Evolutionary conservation across 2,888 invertebrate genomes (phyloP).

Genomic region (Cyrtodaria siliqua): DNA sequence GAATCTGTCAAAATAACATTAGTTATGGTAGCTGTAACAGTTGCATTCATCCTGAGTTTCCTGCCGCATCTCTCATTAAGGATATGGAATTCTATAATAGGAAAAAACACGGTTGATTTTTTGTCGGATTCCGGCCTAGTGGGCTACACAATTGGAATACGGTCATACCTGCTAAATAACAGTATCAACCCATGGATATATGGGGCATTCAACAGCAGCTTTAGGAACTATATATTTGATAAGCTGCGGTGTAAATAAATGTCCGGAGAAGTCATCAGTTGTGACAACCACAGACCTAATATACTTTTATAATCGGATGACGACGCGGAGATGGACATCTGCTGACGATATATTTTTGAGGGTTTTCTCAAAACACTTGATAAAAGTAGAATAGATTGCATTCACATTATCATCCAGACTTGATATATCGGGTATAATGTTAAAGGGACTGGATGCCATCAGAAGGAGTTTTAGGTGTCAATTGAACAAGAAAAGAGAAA

Average conservation of each 20-base stretch:
- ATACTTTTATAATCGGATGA: too few species aligned
- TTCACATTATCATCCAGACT: too few species aligned
- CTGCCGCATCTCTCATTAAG: slow-evolving; percentile 56
- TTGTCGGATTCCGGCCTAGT: slow-evolving; percentile 2
- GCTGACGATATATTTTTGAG: too few species aligned
- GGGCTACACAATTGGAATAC: slow-evolving; percentile 1
- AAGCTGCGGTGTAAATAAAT: neutral
- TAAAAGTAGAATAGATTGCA: too few species aligned
- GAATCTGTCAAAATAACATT: slow-evolving; percentile 46
- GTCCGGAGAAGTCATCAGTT: too few species aligned
- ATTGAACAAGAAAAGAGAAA: too few species aligned
- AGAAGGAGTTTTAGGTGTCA: too few species aligned
- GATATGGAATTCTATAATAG: slow-evolving; percentile 13
- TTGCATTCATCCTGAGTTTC: slow-evolving; percentile 60
- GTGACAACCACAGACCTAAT: too few species aligned
- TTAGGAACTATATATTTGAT: neutral
- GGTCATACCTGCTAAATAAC: slow-evolving; percentile 15
- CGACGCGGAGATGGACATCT: too few species aligned
- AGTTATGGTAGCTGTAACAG: slow-evolving; percentile 55
- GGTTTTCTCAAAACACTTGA: too few species aligned
- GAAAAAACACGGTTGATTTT: slow-evolving; percentile 7
- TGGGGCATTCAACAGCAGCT: slow-evolving; percentile 11
- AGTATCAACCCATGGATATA: slow-evolving; percentile 15
- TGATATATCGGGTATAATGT: too few species aligned
- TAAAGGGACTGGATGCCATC: too few species aligned